Conservation (phyloP, 1,140 invertebrate genomes). For the Diorhabda elongata region DNA sequence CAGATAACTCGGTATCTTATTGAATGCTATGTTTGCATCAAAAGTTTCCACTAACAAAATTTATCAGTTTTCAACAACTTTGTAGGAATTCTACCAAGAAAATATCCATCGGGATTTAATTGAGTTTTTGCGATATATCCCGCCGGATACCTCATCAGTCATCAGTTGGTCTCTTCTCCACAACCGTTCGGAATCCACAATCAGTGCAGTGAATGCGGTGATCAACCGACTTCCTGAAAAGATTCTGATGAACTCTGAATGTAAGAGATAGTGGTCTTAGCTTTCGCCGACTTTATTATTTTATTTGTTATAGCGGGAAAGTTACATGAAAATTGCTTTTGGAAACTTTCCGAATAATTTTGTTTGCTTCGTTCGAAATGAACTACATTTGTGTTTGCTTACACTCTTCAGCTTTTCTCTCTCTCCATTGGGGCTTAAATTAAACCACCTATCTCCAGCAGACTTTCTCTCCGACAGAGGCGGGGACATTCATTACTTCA, state of each 20-base stretch:
- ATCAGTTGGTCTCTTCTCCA: conserved; percentile 25
- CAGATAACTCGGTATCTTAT: background rate
- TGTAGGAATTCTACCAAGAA: conserved; percentile 1
- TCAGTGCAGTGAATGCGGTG: conserved; percentile 28
- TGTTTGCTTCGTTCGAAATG: conserved; percentile 17
- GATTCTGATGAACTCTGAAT: conserved; percentile 31
- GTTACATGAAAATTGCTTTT: conserved; percentile 21
- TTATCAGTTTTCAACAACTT: background rate
- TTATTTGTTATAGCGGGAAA: conserved; percentile 22
- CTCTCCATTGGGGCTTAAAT: conserved; percentile 5
- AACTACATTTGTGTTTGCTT: conserved; percentile 17
- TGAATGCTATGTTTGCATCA: background rate
- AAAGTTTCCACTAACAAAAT: background rate
- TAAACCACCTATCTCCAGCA: conserved; percentile 2
- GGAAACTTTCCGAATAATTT: conserved; percentile 20
- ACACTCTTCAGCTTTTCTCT: conserved; percentile 3
- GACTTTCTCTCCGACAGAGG: background rate
- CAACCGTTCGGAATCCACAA: conserved; percentile 20
- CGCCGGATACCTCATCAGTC: conserved; percentile 25
- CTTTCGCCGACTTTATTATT: conserved; percentile 27
- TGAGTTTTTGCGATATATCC: conserved; percentile 31
- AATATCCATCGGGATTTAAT: conserved; percentile 22
- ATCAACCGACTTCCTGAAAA: conserved; percentile 31
- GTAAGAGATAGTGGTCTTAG: conserved; percentile 30
- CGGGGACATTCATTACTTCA: background rate